phyloP scores from a whole-genome alignment of 2,888 invertebrate species.

The Leptinotarsa rubiginosa region DNA sequence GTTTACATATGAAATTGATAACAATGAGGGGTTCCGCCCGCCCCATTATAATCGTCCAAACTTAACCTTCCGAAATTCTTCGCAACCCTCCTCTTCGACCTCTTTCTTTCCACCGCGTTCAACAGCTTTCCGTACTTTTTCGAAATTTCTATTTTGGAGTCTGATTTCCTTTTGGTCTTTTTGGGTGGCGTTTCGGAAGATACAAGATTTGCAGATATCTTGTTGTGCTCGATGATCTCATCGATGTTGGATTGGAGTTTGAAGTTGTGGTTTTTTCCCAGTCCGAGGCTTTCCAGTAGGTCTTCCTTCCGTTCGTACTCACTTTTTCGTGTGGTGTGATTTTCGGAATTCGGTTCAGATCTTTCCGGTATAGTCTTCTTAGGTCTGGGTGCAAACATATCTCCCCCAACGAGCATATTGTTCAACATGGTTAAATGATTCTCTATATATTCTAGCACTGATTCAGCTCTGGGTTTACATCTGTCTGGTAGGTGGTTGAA shows the following conservation, averaged over 20 bases:
- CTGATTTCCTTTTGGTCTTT: not conserved
- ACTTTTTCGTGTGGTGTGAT: not conserved
- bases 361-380: constrained; percentile 11
- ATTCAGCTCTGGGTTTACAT: constrained; percentile 59
- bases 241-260: not conserved
- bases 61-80: not conserved
- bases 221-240: not conserved
- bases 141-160: not conserved
- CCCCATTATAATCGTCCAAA: not conserved
- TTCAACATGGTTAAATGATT: constrained; percentile 58
- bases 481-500: constrained; percentile 58
- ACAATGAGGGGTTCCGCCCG: no score
- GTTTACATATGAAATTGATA: no score
- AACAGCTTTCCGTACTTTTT: not conserved
- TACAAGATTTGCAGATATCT: not conserved
- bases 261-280: not conserved
- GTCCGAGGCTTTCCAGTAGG: constrained; percentile 14
- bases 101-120: not conserved
- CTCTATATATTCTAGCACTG: constrained; percentile 61
- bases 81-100: not conserved
- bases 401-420: constrained; percentile 35
- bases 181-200: not conserved
- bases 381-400: constrained; percentile 4
- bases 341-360: not conserved
- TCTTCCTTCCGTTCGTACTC: constrained; percentile 30